A percentile compares a stretch with the other conserved stretches of the same genome.
These are phyloP conservation scores for Bubalus kerabau DNA, from an alignment of 2,113 vertebrate genomes.

Conservation along the genomic window DNA sequence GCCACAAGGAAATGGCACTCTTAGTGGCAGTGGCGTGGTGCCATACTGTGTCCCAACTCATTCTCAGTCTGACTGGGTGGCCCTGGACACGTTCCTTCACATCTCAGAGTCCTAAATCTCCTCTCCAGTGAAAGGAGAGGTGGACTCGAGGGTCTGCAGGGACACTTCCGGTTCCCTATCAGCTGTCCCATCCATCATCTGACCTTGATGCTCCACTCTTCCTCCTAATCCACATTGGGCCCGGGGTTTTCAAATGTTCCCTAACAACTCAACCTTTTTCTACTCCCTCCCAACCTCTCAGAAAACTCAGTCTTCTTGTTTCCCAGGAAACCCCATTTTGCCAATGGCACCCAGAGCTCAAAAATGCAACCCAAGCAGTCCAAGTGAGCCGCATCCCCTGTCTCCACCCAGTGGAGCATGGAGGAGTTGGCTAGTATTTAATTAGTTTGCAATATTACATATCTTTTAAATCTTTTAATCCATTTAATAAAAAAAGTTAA, in stretches of 20 bases:
- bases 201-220: background rate
- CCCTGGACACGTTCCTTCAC: background rate
- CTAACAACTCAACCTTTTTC: background rate
- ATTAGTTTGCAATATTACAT: slow-evolving; percentile 63
- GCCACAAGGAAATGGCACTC: background rate
- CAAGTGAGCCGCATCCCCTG: background rate
- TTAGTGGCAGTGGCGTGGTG: fast-evolving
- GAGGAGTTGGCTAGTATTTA: slow-evolving; percentile 31
- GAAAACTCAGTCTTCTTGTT: background rate
- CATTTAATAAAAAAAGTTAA: slow-evolving; percentile 76
- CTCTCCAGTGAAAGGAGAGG: background rate
- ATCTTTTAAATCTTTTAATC: slow-evolving; percentile 78
- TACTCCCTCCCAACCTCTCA: background rate
- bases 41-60: background rate
- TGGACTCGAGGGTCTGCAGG: background rate
- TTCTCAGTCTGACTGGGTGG: background rate
- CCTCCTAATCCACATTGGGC: background rate
- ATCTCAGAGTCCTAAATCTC: background rate
- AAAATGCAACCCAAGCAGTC: background rate
- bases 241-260: background rate
- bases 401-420: background rate
- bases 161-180: background rate
- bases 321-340: background rate
- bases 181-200: background rate
- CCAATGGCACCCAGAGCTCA: slow-evolving; percentile 5